Evolutionary conservation across 1,140 invertebrate genomes (phyloP).

Genomic region (Lethocerus indicus): DNA sequence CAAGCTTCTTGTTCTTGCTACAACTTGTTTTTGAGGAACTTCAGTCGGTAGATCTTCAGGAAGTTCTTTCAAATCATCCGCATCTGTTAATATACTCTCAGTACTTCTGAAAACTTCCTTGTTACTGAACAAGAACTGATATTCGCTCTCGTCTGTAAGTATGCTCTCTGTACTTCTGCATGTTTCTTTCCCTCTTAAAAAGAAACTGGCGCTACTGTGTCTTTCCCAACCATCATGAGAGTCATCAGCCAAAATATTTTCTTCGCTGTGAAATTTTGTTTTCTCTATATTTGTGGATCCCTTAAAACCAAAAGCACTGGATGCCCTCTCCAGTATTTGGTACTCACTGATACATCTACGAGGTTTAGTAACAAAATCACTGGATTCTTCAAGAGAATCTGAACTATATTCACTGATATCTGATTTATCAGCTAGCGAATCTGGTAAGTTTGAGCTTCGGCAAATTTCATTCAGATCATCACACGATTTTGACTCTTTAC

Average conservation of each 20-base stretch:
- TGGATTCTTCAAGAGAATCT: constrained; percentile 54
- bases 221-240: constrained; percentile 35
- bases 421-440: constrained; percentile 12
- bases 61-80: constrained; percentile 38
- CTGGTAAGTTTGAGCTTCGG: constrained; percentile 6
- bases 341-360: constrained; percentile 55
- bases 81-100: constrained; percentile 30
- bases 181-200: constrained; percentile 29
- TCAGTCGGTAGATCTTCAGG: constrained; percentile 26
- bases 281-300: constrained; percentile 18
- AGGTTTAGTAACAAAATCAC: constrained; percentile 33
- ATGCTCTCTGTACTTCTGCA: constrained; percentile 63
- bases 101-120: constrained; percentile 23
- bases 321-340: constrained; percentile 41
- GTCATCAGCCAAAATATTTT: constrained; percentile 56
- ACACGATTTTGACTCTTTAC: constrained; percentile 14
- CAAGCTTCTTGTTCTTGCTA: constrained; percentile 29
- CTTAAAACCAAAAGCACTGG: constrained; percentile 19
- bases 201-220: constrained; percentile 33
- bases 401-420: constrained; percentile 46
- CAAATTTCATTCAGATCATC: constrained; percentile 15
- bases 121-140: constrained; percentile 25
- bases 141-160: constrained; percentile 57
- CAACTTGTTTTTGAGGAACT: constrained; percentile 23
- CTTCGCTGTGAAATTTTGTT: constrained; percentile 39